Conservation (phyloP, 2,113 vertebrate species). For the Agapornis roseicollis region DNA sequence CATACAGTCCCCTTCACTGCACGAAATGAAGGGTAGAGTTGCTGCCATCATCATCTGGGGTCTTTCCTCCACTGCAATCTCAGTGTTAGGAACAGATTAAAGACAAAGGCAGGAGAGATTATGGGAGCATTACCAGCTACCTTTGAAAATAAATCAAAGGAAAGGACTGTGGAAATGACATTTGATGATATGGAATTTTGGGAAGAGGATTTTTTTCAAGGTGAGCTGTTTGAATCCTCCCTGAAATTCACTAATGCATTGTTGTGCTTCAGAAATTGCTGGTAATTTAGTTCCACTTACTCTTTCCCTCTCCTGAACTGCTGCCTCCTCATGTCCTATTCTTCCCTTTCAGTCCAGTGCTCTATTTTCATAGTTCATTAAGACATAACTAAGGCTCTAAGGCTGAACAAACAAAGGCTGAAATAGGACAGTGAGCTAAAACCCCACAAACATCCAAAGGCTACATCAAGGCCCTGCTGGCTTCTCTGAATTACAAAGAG, state of each 20-base stretch:
- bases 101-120: neutral
- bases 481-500: neutral
- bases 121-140: neutral
- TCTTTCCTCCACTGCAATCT: neutral
- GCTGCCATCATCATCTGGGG: neutral
- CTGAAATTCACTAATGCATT: neutral
- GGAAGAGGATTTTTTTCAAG: neutral
- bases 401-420: neutral
- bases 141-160: constrained; percentile 50
- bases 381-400: neutral
- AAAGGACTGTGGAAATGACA: neutral
- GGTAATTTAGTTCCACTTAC: constrained; percentile 13
- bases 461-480: neutral
- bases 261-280: neutral
- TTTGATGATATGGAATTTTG: neutral
- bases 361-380: neutral
- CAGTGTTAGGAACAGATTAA: neutral
- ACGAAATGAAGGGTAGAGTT: neutral
- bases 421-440: neutral
- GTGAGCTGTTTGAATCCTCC: neutral
- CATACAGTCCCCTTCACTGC: neutral
- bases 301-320: neutral
- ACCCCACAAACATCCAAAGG: neutral
- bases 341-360: neutral
- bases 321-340: neutral